Evolutionary conservation across 1,140 invertebrate species (phyloP).

Genomic region (Caligus rogercresseyi): DNA sequence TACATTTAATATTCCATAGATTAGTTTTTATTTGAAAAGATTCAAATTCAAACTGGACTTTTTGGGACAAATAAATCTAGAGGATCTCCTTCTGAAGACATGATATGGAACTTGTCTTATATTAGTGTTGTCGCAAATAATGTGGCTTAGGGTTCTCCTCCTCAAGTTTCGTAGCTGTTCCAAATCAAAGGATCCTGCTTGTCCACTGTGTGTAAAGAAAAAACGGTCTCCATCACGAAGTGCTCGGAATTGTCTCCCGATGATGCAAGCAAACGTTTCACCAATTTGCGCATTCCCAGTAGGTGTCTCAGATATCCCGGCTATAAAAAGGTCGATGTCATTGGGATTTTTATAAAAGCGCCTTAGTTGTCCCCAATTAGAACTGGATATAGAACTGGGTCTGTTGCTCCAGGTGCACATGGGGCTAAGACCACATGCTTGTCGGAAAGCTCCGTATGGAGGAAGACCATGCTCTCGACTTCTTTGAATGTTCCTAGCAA

Average conservation of each 20-base stretch:
- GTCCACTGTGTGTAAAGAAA: slow-evolving; percentile 28
- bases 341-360: slow-evolving; percentile 26
- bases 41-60: neutral
- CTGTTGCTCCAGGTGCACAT: neutral
- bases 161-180: slow-evolving; percentile 18
- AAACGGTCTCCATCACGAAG: slow-evolving; percentile 13
- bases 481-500: slow-evolving; percentile 16
- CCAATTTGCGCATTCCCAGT: slow-evolving; percentile 25
- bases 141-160: slow-evolving; percentile 21
- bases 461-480: slow-evolving; percentile 14
- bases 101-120: slow-evolving; percentile 1
- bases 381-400: slow-evolving; percentile 9
- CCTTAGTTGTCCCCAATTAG: slow-evolving; percentile 10
- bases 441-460: neutral
- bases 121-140: slow-evolving; percentile 24
- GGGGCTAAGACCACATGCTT: neutral
- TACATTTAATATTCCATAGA: too few relatives aligned
- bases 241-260: neutral
- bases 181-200: slow-evolving; percentile 26
- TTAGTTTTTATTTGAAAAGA: too few relatives aligned
- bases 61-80: neutral
- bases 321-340: slow-evolving; percentile 34
- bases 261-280: neutral
- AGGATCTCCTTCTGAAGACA: slow-evolving; percentile 18
- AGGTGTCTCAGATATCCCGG: slow-evolving; percentile 30